Percentiles rank a stretch among this genome's conserved stretches.
phyloP scores from a whole-genome alignment of 2,113 vertebrate genomes.

The Semicossyphus pulcher region DNA sequence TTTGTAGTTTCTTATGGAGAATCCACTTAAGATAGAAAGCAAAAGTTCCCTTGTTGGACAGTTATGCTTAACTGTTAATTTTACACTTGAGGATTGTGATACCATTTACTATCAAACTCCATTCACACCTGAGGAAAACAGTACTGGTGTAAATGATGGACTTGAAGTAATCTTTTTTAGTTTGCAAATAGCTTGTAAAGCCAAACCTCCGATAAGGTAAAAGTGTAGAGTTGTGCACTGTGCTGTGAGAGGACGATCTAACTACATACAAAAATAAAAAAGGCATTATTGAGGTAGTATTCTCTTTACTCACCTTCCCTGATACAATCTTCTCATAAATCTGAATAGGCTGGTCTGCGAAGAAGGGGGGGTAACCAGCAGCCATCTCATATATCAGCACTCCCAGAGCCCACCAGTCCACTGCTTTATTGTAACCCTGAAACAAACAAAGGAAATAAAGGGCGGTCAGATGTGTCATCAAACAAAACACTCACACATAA shows the following conservation, averaged over 20 bases:
- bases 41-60: too few relatives aligned
- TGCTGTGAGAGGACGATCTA: not conserved
- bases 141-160: not conserved
- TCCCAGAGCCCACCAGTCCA: slow-evolving; percentile 96
- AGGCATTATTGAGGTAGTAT: not conserved
- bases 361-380: slow-evolving; percentile 94
- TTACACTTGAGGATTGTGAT: too few relatives aligned
- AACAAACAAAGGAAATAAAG: slow-evolving; percentile 32
- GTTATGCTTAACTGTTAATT: too few relatives aligned
- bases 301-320: slow-evolving; percentile 87
- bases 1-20: too few relatives aligned
- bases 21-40: too few relatives aligned
- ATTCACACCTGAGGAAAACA: too few relatives aligned
- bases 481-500: not conserved
- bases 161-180: not conserved
- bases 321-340: slow-evolving; percentile 98
- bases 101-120: too few relatives aligned
- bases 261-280: not conserved
- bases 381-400: slow-evolving; percentile 97
- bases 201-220: not conserved
- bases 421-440: slow-evolving; percentile 95
- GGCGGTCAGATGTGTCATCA: not conserved
- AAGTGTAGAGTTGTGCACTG: not conserved
- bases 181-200: not conserved
- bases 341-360: slow-evolving; percentile 96